phyloP scores from a whole-genome alignment of 2,888 invertebrate species.

The Tipula confusa region DNA sequence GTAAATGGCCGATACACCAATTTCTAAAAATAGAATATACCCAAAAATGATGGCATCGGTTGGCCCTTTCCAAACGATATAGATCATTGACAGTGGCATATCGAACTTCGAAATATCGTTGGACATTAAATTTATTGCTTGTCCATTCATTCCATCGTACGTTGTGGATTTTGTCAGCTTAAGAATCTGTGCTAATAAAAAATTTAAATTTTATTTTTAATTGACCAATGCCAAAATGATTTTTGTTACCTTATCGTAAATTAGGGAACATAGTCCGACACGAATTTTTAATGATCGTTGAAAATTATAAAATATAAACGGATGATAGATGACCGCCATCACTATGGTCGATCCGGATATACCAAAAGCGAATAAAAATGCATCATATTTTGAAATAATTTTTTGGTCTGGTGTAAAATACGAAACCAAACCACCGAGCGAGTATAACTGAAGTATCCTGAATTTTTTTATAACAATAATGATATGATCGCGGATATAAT shows the following conservation, averaged over 20 bases:
- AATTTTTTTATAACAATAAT: background rate
- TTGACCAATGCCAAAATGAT: background rate
- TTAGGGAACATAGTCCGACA: slow-evolving; percentile 53
- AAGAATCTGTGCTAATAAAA: slow-evolving; percentile 49
- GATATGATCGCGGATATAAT: too few species aligned
- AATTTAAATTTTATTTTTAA: background rate
- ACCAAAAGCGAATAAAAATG: slow-evolving; percentile 63
- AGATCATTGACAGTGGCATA: slow-evolving; percentile 75
- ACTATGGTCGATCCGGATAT: slow-evolving; percentile 57
- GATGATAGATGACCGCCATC: slow-evolving; percentile 62
- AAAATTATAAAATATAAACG: slow-evolving; percentile 66
- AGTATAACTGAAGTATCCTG: slow-evolving; percentile 62
- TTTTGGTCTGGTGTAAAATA: slow-evolving; percentile 57
- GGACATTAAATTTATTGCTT: slow-evolving; percentile 84
- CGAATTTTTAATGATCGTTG: slow-evolving; percentile 67
- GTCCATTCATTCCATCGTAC: slow-evolving; percentile 74
- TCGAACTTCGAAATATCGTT: slow-evolving; percentile 95
- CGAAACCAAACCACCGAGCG: slow-evolving; percentile 62
- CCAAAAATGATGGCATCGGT: slow-evolving; percentile 53
- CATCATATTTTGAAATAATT: slow-evolving; percentile 53
- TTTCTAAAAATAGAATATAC: slow-evolving; percentile 55
- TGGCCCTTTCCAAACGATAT: slow-evolving; percentile 89
- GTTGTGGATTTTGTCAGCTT: slow-evolving; percentile 74
- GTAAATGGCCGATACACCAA: slow-evolving; percentile 63
- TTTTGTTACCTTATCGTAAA: slow-evolving; percentile 28